A percentile compares a stretch with the other conserved stretches of the same genome.
phyloP scores from a whole-genome alignment of 2,113 vertebrate species.

The Mesocricetus auratus region DNA sequence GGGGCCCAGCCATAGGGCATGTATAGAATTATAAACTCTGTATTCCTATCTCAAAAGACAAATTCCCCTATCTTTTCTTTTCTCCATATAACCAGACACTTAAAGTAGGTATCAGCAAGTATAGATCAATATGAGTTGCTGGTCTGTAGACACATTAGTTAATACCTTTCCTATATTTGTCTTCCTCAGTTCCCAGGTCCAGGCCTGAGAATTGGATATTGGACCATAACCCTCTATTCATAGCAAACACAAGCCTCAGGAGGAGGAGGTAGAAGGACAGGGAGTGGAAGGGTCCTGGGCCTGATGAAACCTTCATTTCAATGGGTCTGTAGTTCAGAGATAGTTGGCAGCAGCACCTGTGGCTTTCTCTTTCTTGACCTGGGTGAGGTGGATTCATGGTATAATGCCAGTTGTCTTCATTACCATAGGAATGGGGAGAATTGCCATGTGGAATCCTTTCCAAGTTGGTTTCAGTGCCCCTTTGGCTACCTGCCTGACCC shows the following conservation, averaged over 20 bases:
- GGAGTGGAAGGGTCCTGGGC: neutral
- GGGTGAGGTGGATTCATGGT: neutral
- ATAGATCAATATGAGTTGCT: neutral
- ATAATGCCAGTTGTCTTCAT: neutral
- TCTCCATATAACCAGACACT: neutral
- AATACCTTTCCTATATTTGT: neutral
- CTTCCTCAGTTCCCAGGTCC: neutral
- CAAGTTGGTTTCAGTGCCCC: neutral
- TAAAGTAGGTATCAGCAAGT: neutral
- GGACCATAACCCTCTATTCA: neutral
- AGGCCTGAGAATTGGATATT: neutral
- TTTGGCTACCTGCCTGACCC: neutral
- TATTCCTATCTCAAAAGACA: neutral
- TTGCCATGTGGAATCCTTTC: neutral
- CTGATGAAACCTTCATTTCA: neutral
- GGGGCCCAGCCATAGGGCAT: neutral
- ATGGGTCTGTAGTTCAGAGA: neutral
- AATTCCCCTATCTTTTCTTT: neutral
- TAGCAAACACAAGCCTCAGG: neutral
- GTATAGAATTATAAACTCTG: neutral
- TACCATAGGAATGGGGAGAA: neutral
- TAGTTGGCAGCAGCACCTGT: neutral
- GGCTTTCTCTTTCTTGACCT: neutral
- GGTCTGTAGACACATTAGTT: neutral
- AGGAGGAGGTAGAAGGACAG: neutral